Evolutionary conservation across 2,797 vertebrate species (phyloP).

Genomic region (Fringilla coelebs): DNA sequence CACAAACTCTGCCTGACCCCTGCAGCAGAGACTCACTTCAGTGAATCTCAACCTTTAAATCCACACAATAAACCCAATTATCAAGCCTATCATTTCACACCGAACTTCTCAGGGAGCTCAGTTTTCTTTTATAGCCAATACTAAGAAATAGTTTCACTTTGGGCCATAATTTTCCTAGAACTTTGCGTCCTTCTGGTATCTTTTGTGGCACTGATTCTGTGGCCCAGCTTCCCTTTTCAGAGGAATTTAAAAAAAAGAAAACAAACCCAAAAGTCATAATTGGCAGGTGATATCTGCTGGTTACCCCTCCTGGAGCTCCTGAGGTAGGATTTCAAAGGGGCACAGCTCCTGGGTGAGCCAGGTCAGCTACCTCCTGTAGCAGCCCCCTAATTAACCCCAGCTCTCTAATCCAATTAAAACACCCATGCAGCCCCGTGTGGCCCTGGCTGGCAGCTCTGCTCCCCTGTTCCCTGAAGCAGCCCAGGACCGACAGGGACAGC

Average conservation of each 20-base stretch:
- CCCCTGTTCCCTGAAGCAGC: background rate
- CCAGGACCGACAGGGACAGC: fast-evolving
- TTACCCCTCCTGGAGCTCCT: background rate
- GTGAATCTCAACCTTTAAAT: background rate
- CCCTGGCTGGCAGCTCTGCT: background rate
- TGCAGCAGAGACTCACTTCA: background rate
- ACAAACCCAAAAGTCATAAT: background rate
- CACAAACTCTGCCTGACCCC: background rate
- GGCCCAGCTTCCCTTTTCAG: background rate
- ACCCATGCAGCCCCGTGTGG: fast-evolving
- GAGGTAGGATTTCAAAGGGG: background rate
- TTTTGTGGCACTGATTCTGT: background rate
- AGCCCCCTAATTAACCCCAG: background rate
- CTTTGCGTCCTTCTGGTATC: background rate
- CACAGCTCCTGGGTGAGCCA: background rate
- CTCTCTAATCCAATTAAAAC: background rate
- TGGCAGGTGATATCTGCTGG: fast-evolving
- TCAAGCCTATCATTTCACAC: background rate
- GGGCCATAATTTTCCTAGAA: background rate
- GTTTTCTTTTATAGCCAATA: background rate
- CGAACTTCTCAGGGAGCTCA: background rate
- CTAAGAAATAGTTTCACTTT: background rate
- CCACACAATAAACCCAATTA: background rate
- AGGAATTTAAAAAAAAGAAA: fast-evolving
- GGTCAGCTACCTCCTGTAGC: background rate